Evolutionary conservation across 2,797 vertebrate species (phyloP), one percentile per base, ranked within the genome.

Genomic region (Sebastes hopkinsi): DNA sequence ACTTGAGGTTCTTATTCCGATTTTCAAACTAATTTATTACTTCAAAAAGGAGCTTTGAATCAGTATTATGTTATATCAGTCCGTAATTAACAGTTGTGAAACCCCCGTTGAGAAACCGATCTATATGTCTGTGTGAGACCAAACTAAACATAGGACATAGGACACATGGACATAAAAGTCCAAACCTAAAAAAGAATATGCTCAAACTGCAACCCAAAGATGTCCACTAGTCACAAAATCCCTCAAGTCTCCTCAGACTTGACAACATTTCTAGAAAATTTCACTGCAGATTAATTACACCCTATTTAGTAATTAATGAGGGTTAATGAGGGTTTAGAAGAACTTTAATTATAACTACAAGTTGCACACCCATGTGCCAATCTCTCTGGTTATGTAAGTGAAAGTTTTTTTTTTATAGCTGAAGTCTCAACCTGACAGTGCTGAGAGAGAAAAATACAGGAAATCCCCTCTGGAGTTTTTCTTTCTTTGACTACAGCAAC

Each of bases 271-370:
- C 18, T 27, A 29, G 11, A 62, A 81, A 75, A 65, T 58, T 68
- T 65, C 34, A 56, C 79, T 56, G 58, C 77, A 85, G 69, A 85
- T 87, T 60, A 88, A 85, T 80, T 78, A 71, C 30, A 61, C 52
- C 29, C 70, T 82, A 50, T 81, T 52, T 27, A 65, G 64, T 83
- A 58, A 81, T 87, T 80, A 89, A 88, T 79, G 50, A 59, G 80
- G 69, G 75, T 80, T 83, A 86, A 86, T 77, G 59, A 85, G 72
- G 74, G 34, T 79, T 61, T 75, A 56, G 59, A 80, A 71, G 60
- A 73, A 67, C 70, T 72, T 75, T 64, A 77, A 68, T 83, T 79
- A 87, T 72, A 22, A 73, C 67, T 56, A 32, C 60, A 80, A 62
- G 67, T 52, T 75, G 46, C 74, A 75, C 67, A 73, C 60, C 30